A percentile compares a stretch with the other conserved stretches of the same genome.
Evolutionary conservation across 2,888 invertebrate species (phyloP).

Genomic region (Drosophila affinis): DNA sequence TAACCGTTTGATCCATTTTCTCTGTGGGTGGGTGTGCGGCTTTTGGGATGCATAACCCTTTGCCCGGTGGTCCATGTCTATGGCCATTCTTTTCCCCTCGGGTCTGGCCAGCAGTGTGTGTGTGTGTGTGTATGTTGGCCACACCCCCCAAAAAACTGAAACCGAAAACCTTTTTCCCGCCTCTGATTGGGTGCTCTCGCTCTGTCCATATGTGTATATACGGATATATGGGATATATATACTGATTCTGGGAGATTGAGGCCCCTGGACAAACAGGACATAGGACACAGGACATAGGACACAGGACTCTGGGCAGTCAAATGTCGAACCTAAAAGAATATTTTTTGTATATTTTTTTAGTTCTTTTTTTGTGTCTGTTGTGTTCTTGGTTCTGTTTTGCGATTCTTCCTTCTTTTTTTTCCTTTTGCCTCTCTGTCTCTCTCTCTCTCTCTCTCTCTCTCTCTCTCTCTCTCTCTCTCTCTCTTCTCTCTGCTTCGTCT

Average conservation of each 20-base stretch:
- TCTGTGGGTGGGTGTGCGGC: background rate
- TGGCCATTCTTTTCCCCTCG: background rate
- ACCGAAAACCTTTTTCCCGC: constrained; percentile 64
- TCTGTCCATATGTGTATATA: constrained; percentile 33
- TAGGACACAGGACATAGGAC: background rate
- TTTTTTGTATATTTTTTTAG: constrained; percentile 33
- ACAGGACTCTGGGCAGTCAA: constrained; percentile 56
- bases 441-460: background rate
- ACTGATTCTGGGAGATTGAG: constrained; percentile 32
- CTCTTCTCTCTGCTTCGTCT: constrained; percentile 1
- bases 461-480: too few species aligned
- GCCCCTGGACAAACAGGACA: constrained; percentile 39
- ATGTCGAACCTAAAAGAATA: constrained; percentile 69
- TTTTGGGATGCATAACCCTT: constrained; percentile 24
- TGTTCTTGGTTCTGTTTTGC: constrained; percentile 6
- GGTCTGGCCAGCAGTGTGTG: background rate
- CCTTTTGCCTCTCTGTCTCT: background rate
- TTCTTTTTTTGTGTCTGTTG: constrained; percentile 20
- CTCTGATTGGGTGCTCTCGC: constrained; percentile 64
- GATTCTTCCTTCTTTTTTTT: background rate
- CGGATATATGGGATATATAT: constrained; percentile 1
- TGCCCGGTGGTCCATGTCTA: constrained; percentile 2
- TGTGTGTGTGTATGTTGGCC: constrained; percentile 50
- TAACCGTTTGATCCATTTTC: background rate
- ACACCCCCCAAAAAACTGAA: constrained; percentile 52